Evolutionary conservation across 2,113 vertebrate species (phyloP).

Genomic region (Aptenodytes forsteri): DNA sequence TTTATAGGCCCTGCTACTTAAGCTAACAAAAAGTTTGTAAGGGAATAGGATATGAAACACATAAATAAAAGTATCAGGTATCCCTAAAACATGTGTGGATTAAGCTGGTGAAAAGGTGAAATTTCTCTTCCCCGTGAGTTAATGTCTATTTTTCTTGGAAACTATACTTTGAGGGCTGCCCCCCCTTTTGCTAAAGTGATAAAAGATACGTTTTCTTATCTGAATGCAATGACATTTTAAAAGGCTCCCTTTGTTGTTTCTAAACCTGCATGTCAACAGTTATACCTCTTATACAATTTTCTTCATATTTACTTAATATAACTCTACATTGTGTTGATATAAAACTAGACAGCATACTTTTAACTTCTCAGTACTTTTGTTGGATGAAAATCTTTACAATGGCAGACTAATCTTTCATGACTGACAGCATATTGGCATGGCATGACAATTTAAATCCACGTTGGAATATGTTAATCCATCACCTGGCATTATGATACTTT

Average conservation of each 20-base stretch:
- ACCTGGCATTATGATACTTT: conserved; percentile 66
- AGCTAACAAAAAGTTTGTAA: conserved; percentile 62
- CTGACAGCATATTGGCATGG: conserved; percentile 67
- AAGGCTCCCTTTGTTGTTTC: conserved; percentile 77
- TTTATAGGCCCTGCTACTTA: conserved; percentile 63
- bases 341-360: conserved; percentile 73
- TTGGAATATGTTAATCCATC: conserved; percentile 74
- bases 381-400: conserved; percentile 74
- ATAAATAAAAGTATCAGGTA: conserved; percentile 74
- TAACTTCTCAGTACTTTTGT: conserved; percentile 72
- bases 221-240: conserved; percentile 79
- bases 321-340: conserved; percentile 69
- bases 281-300: conserved; percentile 70
- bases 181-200: conserved; percentile 65
- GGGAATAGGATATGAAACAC: conserved; percentile 67
- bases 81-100: conserved; percentile 74
- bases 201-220: conserved; percentile 77
- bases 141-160: conserved; percentile 76
- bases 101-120: conserved; percentile 78
- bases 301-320: conserved; percentile 73
- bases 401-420: conserved; percentile 76
- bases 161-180: conserved; percentile 48
- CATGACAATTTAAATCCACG: conserved; percentile 75
- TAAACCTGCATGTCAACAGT: conserved; percentile 77
- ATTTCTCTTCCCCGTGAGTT: conserved; percentile 70